Evolutionary conservation across 2,888 invertebrate genomes (phyloP).

Genomic region (Acrobasis repandana): DNA sequence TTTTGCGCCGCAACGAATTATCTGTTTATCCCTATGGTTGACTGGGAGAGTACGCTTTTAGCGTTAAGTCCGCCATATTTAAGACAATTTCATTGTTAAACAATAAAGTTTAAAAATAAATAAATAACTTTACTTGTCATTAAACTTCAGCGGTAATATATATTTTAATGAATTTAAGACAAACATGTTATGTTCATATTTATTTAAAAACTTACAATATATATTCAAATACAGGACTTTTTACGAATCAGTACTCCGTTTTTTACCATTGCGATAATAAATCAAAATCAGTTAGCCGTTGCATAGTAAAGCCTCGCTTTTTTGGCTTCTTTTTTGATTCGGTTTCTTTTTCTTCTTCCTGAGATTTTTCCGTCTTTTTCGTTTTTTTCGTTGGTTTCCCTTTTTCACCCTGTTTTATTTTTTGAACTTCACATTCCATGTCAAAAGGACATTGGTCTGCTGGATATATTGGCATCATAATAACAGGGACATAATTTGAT

Average conservation of each 20-base stretch:
- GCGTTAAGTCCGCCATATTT: no score
- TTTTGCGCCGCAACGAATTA: no score
- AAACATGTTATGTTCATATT: neutral
- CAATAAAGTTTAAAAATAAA: no score
- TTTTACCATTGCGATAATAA: slow-evolving; percentile 68
- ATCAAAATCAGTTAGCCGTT: slow-evolving; percentile 69
- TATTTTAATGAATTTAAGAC: neutral
- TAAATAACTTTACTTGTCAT: no score
- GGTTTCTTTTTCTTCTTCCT: slow-evolving; percentile 47
- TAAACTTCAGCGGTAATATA: no score
- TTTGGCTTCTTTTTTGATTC: slow-evolving; percentile 52
- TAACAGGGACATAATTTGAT: slow-evolving; percentile 64
- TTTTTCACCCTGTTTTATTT: slow-evolving; percentile 48
- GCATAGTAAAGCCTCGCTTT: slow-evolving; percentile 62
- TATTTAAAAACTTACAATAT: neutral
- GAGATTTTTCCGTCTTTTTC: slow-evolving; percentile 33
- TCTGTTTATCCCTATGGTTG: no score
- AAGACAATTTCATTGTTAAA: no score
- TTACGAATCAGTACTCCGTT: neutral
- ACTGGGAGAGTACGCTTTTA: no score
- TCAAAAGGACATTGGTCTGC: slow-evolving; percentile 70
- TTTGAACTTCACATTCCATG: slow-evolving; percentile 62
- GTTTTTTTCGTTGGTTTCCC: slow-evolving; percentile 44
- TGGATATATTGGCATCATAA: slow-evolving; percentile 72
- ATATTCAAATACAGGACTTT: neutral